phyloP scores from a whole-genome alignment of 2,797 vertebrate genomes.

The Miichthys miiuy region DNA sequence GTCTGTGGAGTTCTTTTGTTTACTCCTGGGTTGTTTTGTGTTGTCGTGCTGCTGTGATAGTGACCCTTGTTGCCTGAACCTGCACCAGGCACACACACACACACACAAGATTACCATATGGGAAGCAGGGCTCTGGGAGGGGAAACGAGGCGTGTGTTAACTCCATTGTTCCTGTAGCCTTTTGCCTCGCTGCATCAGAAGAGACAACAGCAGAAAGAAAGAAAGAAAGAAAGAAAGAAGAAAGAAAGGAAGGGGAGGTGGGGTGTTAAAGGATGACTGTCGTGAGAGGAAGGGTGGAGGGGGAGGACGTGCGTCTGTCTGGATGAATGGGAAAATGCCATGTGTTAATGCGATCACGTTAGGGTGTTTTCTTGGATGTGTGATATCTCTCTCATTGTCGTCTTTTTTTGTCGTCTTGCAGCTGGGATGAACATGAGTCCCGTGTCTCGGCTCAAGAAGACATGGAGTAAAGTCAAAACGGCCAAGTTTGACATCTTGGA shows the following conservation, averaged over 20 bases:
- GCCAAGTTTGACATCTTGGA: conserved; percentile 96
- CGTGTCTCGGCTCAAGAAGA: conserved; percentile 95
- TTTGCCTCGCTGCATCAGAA: conserved; percentile 60
- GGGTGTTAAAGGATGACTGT: conserved; percentile 15
- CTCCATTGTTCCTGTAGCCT: conserved; percentile 64
- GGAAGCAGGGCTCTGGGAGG: conserved; percentile 68
- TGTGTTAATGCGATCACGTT: conserved; percentile 58
- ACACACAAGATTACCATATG: conserved; percentile 69
- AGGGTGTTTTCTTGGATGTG: conserved; percentile 51
- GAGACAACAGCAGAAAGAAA: conserved; percentile 38
- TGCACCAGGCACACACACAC: not conserved
- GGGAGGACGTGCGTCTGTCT: conserved; percentile 39
- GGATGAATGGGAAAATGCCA: conserved; percentile 46
- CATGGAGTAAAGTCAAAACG: conserved; percentile 96
- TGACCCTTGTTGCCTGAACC: conserved; percentile 33
- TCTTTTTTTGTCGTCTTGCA: conserved; percentile 66
- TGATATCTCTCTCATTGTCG: conserved; percentile 42
- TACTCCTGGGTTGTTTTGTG: conserved; percentile 28
- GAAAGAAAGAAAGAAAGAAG: not conserved
- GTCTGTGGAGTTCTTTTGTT: not conserved
- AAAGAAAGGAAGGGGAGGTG: not conserved
- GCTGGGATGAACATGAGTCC: conserved; percentile 99
- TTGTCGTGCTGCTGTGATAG: conserved; percentile 25
- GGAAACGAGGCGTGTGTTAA: conserved; percentile 68
- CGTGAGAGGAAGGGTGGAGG: conserved; percentile 30